Evolutionary conservation across 2,888 invertebrate genomes (phyloP).

Genomic region (Philonicus albiceps): DNA sequence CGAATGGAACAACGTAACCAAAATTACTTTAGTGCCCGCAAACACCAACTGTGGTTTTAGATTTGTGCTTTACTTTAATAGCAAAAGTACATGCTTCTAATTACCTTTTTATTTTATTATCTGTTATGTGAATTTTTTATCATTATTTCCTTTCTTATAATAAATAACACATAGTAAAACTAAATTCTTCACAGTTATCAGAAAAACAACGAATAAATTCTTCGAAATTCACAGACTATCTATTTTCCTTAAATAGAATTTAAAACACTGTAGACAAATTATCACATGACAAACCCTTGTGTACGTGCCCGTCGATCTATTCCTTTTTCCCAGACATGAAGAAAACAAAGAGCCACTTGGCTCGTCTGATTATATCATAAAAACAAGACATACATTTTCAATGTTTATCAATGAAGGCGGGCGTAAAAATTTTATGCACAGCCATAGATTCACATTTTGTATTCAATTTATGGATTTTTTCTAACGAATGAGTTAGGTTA

Average conservation of each 20-base stretch:
- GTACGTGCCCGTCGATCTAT: not conserved
- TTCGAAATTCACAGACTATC: not conserved
- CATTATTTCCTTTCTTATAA: too few species aligned
- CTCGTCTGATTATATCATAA: not conserved
- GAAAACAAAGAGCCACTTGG: not conserved
- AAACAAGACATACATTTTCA: slow-evolving; percentile 3
- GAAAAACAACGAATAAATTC: not conserved
- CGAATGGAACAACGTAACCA: not conserved
- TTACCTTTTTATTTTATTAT: not conserved
- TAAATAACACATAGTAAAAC: too few species aligned
- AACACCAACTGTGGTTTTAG: not conserved
- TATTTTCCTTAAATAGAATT: not conserved
- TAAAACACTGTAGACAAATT: not conserved
- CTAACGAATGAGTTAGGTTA: not conserved
- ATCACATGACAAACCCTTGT: not conserved
- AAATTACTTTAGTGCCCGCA: not conserved
- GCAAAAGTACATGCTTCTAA: not conserved
- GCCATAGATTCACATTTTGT: not conserved
- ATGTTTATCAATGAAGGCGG: slow-evolving; percentile 1
- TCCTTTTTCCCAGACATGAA: not conserved
- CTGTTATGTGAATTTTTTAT: too few species aligned
- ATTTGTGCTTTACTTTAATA: not conserved
- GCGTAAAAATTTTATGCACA: not conserved
- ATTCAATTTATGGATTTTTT: not conserved
- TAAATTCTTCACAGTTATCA: not conserved